Conservation (phyloP, 2,888 invertebrate species). For the Cataglyphis altisquamis region DNA sequence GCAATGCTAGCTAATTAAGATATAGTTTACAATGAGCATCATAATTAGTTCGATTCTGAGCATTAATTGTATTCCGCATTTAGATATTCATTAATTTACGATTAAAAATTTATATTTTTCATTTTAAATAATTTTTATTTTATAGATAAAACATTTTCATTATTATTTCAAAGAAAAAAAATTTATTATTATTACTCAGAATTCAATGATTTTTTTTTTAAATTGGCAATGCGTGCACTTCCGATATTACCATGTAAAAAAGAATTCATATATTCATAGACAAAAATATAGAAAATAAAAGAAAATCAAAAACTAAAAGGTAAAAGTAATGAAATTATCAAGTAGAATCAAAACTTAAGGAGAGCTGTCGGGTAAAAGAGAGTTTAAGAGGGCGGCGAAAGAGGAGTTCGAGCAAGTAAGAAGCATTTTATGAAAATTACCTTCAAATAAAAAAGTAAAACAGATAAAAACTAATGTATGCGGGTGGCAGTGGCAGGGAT, state of each 20-base stretch:
- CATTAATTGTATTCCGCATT: not conserved
- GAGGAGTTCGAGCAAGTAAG: constrained; percentile 70
- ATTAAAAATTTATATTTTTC: not conserved
- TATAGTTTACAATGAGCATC: not conserved
- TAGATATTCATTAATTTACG: not conserved
- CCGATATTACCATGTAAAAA: not conserved
- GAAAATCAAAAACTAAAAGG: constrained; percentile 12
- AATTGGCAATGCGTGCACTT: not conserved
- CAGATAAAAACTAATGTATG: constrained; percentile 85
- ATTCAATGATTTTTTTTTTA: not conserved
- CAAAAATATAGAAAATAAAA: not conserved
- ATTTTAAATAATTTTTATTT: not conserved
- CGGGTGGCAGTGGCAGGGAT: constrained; percentile 69
- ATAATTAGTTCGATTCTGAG: constrained; percentile 3
- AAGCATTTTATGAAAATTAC: constrained; percentile 83
- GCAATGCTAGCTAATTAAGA: not conserved
- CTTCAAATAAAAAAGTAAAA: constrained; percentile 81
- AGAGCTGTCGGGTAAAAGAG: constrained; percentile 25
- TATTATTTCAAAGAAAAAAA: not conserved
- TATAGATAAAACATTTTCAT: not conserved
- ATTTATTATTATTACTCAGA: not conserved
- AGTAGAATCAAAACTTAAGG: constrained; percentile 15
- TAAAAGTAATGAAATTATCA: constrained; percentile 47
- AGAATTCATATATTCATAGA: not conserved
- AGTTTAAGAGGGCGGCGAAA: constrained; percentile 70